Conservation (phyloP, 2,797 vertebrate genomes). For the Poecilia wingei region DNA sequence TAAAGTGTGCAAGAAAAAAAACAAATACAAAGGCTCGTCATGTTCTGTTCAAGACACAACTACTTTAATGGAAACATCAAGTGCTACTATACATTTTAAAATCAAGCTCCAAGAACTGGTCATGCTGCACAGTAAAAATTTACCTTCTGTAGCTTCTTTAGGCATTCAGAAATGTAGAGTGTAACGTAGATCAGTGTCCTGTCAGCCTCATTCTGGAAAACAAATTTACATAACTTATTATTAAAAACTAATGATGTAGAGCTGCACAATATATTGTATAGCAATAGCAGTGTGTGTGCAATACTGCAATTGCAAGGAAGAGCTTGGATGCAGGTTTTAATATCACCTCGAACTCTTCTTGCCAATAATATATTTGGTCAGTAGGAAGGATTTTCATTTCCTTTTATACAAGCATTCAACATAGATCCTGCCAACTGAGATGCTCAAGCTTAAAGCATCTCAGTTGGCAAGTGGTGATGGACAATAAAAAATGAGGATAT, state of each 20-base stretch:
- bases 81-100: background rate
- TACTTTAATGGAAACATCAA: background rate
- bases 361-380: background rate
- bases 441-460: background rate
- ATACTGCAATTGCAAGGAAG: background rate
- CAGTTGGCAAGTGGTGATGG: background rate
- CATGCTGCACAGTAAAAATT: conserved; percentile 7
- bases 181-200: conserved; percentile 97
- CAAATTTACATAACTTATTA: conserved; percentile 13
- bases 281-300: background rate
- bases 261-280: background rate
- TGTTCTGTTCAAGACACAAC: background rate
- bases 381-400: too few relatives aligned
- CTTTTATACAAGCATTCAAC: background rate
- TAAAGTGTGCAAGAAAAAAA: conserved; percentile 1
- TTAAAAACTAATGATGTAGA: background rate
- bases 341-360: background rate
- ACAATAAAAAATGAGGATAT: background rate
- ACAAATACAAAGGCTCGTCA: background rate
- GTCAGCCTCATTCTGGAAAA: conserved; percentile 93
- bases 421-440: background rate
- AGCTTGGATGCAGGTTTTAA: background rate
- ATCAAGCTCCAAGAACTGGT: background rate
- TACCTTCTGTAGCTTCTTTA: conserved; percentile 98
- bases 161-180: conserved; percentile 97